Evolutionary conservation across 1,140 invertebrate species (phyloP).

Genomic region (Dysdera silvatica): DNA sequence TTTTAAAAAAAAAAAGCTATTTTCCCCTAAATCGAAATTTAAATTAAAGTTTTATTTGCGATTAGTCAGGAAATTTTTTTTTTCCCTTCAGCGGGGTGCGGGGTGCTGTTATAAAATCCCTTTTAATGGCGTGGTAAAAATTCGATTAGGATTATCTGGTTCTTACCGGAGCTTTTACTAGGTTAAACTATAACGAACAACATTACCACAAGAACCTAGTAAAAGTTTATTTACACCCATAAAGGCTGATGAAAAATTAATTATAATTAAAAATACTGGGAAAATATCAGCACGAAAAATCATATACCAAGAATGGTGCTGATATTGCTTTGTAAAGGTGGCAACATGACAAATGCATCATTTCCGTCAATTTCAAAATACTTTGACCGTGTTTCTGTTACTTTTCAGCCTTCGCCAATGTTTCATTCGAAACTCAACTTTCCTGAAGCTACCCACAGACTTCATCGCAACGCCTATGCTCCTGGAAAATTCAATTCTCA

Average conservation of each 20-base stretch:
- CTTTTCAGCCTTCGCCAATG: slow-evolving; percentile 12
- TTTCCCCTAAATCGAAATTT: too few relatives aligned
- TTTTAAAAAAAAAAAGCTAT: too few relatives aligned
- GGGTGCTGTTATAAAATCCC: too few relatives aligned
- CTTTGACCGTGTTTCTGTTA: not conserved
- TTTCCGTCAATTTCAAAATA: not conserved
- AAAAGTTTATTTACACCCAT: not conserved
- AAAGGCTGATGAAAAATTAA: not conserved
- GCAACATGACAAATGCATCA: not conserved
- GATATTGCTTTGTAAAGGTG: not conserved
- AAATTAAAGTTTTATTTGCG: too few relatives aligned
- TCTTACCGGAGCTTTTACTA: too few relatives aligned
- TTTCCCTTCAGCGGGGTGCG: too few relatives aligned
- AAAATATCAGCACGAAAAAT: too few relatives aligned
- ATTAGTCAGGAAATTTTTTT: too few relatives aligned
- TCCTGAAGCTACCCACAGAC: not conserved
- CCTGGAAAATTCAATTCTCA: slow-evolving; percentile 21
- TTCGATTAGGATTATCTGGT: too few relatives aligned
- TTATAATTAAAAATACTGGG: not conserved
- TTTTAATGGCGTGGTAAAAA: too few relatives aligned
- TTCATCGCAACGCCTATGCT: slow-evolving; percentile 9
- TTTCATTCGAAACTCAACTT: slow-evolving; percentile 10
- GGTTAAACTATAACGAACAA: too few relatives aligned
- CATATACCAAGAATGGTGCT: too few relatives aligned
- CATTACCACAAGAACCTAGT: not conserved